phyloP scores from a whole-genome alignment of 2,113 vertebrate species.

The Esox niger region DNA sequence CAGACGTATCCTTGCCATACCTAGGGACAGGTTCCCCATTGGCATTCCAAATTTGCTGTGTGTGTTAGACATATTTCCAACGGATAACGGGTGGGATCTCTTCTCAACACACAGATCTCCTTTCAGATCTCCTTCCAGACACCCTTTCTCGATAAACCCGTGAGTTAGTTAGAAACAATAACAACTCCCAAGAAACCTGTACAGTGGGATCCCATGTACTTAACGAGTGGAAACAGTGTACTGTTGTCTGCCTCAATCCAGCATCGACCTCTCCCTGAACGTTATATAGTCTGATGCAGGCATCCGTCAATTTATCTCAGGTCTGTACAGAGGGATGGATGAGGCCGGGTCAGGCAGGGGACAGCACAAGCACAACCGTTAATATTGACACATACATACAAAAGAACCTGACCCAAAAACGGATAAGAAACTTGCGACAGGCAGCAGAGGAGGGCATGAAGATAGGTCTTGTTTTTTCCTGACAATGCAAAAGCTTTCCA shows the following conservation, averaged over 20 bases:
- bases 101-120: neutral
- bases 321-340: neutral
- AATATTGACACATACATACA: constrained; percentile 22
- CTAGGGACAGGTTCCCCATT: too few relatives aligned
- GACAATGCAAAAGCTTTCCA: neutral
- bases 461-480: neutral
- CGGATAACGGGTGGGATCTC: neutral
- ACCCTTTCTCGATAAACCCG: too few relatives aligned
- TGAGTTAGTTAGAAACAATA: too few relatives aligned
- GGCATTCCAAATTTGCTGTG: too few relatives aligned
- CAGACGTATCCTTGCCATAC: too few relatives aligned
- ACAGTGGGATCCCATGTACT: too few relatives aligned
- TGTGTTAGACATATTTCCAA: too few relatives aligned
- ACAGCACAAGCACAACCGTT: neutral
- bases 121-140: too few relatives aligned
- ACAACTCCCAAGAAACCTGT: too few relatives aligned
- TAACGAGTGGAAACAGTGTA: too few relatives aligned
- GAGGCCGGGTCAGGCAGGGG: neutral
- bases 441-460: neutral
- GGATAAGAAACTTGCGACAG: neutral
- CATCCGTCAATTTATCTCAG: neutral
- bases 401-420: neutral
- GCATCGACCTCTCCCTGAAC: too few relatives aligned
- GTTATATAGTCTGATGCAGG: neutral
- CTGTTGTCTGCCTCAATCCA: too few relatives aligned